phyloP scores from a whole-genome alignment of 1,140 invertebrate genomes.

The Euwallacea fornicatus region DNA sequence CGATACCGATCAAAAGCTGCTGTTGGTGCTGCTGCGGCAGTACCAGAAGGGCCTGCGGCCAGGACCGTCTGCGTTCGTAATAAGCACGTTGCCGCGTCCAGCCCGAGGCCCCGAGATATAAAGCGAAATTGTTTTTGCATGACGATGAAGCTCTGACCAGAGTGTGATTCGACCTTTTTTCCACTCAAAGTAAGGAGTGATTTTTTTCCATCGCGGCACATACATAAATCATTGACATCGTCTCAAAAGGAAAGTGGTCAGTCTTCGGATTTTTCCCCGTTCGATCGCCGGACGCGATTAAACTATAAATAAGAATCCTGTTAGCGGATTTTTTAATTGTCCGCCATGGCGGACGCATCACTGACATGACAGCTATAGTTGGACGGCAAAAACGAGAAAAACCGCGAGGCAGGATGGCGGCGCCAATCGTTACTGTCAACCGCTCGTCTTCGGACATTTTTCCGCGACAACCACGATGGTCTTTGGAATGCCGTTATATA shows the following conservation, averaged over 20 bases:
- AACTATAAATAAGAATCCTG: conserved; percentile 43
- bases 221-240: neutral
- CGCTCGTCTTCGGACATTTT: conserved; percentile 25
- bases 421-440: conserved; percentile 43
- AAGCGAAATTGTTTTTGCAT: conserved; percentile 36
- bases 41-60: conserved; percentile 33
- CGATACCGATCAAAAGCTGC: conserved; percentile 40
- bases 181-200: neutral
- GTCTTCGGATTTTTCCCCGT: conserved; percentile 25
- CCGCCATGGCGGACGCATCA: conserved; percentile 37
- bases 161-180: conserved; percentile 14
- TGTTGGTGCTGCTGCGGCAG: conserved; percentile 25
- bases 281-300: conserved; percentile 29
- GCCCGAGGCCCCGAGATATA: conserved; percentile 20
- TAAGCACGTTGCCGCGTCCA: conserved; percentile 35
- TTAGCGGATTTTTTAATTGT: conserved; percentile 44
- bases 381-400: conserved; percentile 43
- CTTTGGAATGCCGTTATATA: conserved; percentile 9
- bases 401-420: conserved; percentile 38
- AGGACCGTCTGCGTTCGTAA: conserved; percentile 37
- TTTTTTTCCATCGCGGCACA: neutral
- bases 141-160: conserved; percentile 14
- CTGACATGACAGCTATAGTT: conserved; percentile 44
- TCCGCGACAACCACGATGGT: conserved; percentile 23
- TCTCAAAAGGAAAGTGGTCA: conserved; percentile 28